Evolutionary conservation across 1,140 invertebrate species (phyloP).

Genomic region (Apis dorsata): DNA sequence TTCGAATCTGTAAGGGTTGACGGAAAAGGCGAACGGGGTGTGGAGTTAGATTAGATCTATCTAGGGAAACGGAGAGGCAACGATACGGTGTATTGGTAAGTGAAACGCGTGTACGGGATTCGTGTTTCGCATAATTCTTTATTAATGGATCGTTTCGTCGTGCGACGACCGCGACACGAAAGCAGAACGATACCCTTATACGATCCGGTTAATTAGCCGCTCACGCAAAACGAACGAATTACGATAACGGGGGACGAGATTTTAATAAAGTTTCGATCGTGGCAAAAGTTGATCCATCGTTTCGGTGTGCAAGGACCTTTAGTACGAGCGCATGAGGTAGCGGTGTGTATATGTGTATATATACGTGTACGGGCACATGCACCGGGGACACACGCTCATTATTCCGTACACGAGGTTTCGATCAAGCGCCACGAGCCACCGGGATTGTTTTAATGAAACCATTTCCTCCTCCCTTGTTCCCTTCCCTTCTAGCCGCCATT

Average conservation of each 20-base stretch:
- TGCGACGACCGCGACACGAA: slow-evolving; percentile 22
- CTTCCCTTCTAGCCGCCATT: slow-evolving; percentile 26
- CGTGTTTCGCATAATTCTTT: slow-evolving; percentile 37
- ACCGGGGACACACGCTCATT: slow-evolving; percentile 64
- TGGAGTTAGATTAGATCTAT: background rate
- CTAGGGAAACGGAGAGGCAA: background rate
- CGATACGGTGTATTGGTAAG: background rate
- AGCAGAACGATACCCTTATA: slow-evolving; percentile 37
- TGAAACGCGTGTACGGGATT: slow-evolving; percentile 25
- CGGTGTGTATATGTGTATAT: background rate
- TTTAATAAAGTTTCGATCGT: slow-evolving; percentile 27
- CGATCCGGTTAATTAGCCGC: slow-evolving; percentile 38
- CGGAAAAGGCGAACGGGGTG: background rate
- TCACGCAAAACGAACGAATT: slow-evolving; percentile 45
- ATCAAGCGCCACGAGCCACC: slow-evolving; percentile 62
- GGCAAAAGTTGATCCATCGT: slow-evolving; percentile 23
- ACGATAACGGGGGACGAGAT: slow-evolving; percentile 15
- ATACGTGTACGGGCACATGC: slow-evolving; percentile 13
- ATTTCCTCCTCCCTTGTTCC: slow-evolving; percentile 59
- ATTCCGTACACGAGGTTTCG: slow-evolving; percentile 70
- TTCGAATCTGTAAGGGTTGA: background rate
- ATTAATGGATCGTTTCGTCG: slow-evolving; percentile 28
- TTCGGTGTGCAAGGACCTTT: slow-evolving; percentile 22
- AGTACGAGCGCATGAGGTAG: background rate
- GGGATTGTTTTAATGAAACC: slow-evolving; percentile 72